A percentile compares a stretch with the other conserved stretches of the same genome.
phyloP scores from a whole-genome alignment of 2,113 vertebrate species.

The Orycteropus afer region DNA sequence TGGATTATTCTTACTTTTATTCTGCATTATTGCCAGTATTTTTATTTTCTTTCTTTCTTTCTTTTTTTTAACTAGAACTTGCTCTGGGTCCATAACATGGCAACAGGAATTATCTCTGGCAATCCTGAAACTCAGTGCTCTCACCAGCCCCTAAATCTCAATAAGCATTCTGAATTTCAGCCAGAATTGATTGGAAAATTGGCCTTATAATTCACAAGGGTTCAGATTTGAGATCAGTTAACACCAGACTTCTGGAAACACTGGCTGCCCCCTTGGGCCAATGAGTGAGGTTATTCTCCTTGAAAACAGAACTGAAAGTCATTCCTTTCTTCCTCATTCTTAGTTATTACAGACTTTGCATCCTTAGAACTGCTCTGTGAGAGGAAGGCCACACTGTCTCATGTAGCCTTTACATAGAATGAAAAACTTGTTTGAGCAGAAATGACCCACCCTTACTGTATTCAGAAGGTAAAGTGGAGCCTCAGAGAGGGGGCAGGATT shows the following conservation, averaged over 20 bases:
- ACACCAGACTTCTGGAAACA: constrained; percentile 79
- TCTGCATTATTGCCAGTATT: constrained; percentile 78
- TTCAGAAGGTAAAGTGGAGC: neutral
- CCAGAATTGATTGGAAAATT: constrained; percentile 80
- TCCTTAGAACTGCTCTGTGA: constrained; percentile 56
- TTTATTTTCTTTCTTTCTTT: neutral
- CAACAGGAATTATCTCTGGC: constrained; percentile 82
- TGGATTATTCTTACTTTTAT: constrained; percentile 81
- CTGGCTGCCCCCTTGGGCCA: constrained; percentile 72
- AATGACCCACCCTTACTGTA: neutral
- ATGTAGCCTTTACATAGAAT: neutral
- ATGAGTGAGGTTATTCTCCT: constrained; percentile 76
- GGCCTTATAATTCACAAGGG: constrained; percentile 77
- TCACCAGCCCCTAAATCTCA: constrained; percentile 79
- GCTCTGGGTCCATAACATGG: constrained; percentile 82
- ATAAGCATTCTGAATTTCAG: constrained; percentile 80
- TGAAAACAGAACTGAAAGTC: constrained; percentile 75
- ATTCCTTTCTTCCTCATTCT: constrained; percentile 58
- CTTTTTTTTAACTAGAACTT: constrained; percentile 82
- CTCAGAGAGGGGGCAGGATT: neutral
- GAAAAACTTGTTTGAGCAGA: neutral
- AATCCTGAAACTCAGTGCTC: constrained; percentile 72
- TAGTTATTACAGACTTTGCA: constrained; percentile 56
- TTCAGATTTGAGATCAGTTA: constrained; percentile 82
- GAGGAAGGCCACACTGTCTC: neutral